Evolutionary conservation across 2,797 vertebrate genomes (phyloP), one percentile per base, ranked within the genome.

Genomic region (Eleutherodactylus coqui): DNA sequence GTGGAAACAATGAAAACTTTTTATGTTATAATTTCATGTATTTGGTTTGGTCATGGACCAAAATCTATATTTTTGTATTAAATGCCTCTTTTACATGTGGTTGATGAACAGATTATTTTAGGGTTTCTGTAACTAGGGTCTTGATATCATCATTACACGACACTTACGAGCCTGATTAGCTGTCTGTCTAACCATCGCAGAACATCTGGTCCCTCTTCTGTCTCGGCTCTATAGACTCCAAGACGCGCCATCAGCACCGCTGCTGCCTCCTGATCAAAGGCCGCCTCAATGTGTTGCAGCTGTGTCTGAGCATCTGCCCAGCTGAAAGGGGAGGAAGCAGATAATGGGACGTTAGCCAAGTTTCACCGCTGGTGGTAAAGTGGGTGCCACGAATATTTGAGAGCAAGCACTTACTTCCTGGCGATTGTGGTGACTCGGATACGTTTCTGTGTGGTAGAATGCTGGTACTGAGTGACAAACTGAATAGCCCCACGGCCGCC

Each of bases 231-330:
- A 92, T 97, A 98, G 70, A 99, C 97, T 2, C 96, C 98, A 73
- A 99, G 93, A 3, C 97, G 95, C 21, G 98, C 98, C 98, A 99
- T 99, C 87, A 99, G 91, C 86, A 99, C 97, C 0, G 98, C 97
- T 0, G 97, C 96, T 0, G 97, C 98, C 88, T 99, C 98, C 91
- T 99, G 98, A 93, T 99, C 98, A 84, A 99, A 99, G 0, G 98
- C 97, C 0, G 97, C 95, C 93, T 99, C 98, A 0, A 99, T 99
- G 89, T 98, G 97, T 90, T 96, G 97, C 82, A 99, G 96, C 88
- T 99, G 98, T 47, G 94, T 95, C 92, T 98, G 97, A n/a, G 96
- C 97, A 84, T 99, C 97, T 88, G 98, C 98, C 98, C 98, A 99
- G 70, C 97, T 99, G 83, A 3, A 79, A 7, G 75, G 38, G 47